Conservation (phyloP, 1,140 invertebrate genomes). For the Eubasilissa regina region DNA sequence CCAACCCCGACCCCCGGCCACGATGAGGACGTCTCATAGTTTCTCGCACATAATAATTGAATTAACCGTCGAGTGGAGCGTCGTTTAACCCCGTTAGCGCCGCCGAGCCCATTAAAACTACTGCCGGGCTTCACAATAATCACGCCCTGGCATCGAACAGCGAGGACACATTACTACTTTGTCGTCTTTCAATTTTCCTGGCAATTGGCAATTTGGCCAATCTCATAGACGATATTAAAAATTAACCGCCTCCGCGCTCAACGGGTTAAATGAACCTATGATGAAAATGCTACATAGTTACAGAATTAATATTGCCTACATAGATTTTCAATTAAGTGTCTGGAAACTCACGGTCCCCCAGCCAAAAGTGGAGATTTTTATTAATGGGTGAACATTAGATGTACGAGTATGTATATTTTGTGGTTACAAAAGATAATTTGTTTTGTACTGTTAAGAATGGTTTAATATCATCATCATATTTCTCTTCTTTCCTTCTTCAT, state of each 20-base stretch:
- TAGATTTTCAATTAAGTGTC: too few relatives aligned
- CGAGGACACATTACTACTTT: background rate
- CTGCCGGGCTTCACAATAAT: conserved; percentile 34
- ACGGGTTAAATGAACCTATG: background rate
- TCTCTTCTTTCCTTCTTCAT: too few relatives aligned
- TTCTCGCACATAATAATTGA: conserved; percentile 52
- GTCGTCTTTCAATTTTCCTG: conserved; percentile 16
- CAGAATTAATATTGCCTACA: too few relatives aligned
- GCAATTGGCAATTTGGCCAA: conserved; percentile 30
- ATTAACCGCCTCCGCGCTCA: conserved; percentile 2
- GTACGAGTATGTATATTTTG: too few relatives aligned
- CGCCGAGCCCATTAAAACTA: conserved; percentile 44
- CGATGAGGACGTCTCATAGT: conserved; percentile 46
- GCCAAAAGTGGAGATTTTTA: too few relatives aligned
- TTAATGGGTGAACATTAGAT: too few relatives aligned
- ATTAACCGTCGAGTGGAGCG: conserved; percentile 49
- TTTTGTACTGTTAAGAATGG: too few relatives aligned
- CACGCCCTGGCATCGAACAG: background rate
- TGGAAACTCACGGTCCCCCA: too few relatives aligned
- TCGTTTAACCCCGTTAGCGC: conserved; percentile 48
- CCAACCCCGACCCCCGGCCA: background rate
- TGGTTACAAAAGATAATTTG: too few relatives aligned
- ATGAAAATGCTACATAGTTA: too few relatives aligned
- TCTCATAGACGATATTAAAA: conserved; percentile 42
- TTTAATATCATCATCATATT: too few relatives aligned